These are phyloP conservation scores for Gastracanthus pulcherrimus DNA, from an alignment of 2,888 invertebrate species.

Conservation along the genomic window DNA sequence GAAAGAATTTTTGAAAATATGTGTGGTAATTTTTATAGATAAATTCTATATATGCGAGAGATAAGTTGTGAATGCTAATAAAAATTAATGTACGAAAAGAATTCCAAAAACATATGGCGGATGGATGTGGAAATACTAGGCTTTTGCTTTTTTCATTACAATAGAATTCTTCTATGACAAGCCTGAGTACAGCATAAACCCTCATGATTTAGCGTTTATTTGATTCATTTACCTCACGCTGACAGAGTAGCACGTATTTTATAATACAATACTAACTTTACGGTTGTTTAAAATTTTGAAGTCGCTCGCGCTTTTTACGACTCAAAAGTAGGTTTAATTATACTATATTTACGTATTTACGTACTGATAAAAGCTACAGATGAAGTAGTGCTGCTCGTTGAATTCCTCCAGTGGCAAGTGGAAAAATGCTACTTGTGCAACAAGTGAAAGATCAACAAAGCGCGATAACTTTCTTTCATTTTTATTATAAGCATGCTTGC, in stretches of 20 bases:
- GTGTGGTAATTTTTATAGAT: too few relatives aligned
- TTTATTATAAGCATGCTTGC: background rate
- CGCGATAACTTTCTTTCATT: constrained; percentile 9
- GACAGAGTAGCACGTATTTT: background rate
- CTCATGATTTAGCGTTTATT: constrained; percentile 20
- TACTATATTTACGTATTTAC: background rate
- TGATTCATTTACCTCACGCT: constrained; percentile 9
- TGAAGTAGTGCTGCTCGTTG: background rate
- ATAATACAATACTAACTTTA: constrained; percentile 29
- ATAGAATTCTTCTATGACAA: background rate
- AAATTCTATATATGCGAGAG: too few relatives aligned
- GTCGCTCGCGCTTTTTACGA: constrained; percentile 9
- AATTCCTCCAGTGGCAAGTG: background rate
- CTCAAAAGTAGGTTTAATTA: constrained; percentile 5
- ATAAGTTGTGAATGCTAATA: too few relatives aligned
- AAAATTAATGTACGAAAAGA: too few relatives aligned
- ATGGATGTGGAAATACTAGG: background rate
- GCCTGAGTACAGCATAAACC: constrained; percentile 19
- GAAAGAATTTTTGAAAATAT: too few relatives aligned
- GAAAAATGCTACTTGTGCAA: background rate
- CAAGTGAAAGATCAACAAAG: constrained; percentile 29
- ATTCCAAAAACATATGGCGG: too few relatives aligned
- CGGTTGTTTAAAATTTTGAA: constrained; percentile 18
- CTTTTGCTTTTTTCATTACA: background rate
- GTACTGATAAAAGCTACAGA: background rate